A percentile compares a stretch with the other conserved stretches of the same genome.
Conservation (phyloP, 2,888 invertebrate genomes). For the Polydrusus cervinus region DNA sequence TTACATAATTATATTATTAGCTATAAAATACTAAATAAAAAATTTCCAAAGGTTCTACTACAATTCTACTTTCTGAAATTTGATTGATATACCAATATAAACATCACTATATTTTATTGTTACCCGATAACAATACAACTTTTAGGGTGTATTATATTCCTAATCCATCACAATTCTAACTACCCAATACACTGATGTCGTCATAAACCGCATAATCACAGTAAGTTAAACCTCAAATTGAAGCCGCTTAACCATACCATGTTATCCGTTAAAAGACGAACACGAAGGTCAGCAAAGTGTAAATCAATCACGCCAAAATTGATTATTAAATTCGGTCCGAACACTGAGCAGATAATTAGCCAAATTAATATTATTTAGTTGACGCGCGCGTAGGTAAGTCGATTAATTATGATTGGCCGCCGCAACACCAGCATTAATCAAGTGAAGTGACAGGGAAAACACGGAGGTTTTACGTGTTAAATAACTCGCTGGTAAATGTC, state of each 20-base stretch:
- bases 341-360: slow-evolving; percentile 59
- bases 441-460: slow-evolving; percentile 18
- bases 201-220: not conserved
- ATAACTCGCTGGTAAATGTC: slow-evolving; percentile 17
- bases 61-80: too few relatives aligned
- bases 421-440: slow-evolving; percentile 34
- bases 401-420: slow-evolving; percentile 58
- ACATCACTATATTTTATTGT: too few relatives aligned
- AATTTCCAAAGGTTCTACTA: too few relatives aligned
- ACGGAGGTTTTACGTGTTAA: slow-evolving; percentile 20
- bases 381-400: slow-evolving; percentile 53
- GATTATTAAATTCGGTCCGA: slow-evolving; percentile 59
- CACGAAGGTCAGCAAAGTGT: slow-evolving; percentile 54
- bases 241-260: slow-evolving; percentile 50
- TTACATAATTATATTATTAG: too few relatives aligned
- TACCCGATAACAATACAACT: too few relatives aligned
- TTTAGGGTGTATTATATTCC: too few relatives aligned
- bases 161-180: too few relatives aligned
- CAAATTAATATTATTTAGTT: slow-evolving; percentile 62
- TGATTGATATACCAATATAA: too few relatives aligned
- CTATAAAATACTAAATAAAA: too few relatives aligned
- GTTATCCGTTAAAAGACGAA: slow-evolving; percentile 48
- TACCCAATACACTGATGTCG: too few relatives aligned
- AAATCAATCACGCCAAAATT: slow-evolving; percentile 61
- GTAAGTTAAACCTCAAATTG: slow-evolving; percentile 20